phyloP scores from a whole-genome alignment of 2,888 invertebrate genomes.

The Spisula subtruncata region DNA sequence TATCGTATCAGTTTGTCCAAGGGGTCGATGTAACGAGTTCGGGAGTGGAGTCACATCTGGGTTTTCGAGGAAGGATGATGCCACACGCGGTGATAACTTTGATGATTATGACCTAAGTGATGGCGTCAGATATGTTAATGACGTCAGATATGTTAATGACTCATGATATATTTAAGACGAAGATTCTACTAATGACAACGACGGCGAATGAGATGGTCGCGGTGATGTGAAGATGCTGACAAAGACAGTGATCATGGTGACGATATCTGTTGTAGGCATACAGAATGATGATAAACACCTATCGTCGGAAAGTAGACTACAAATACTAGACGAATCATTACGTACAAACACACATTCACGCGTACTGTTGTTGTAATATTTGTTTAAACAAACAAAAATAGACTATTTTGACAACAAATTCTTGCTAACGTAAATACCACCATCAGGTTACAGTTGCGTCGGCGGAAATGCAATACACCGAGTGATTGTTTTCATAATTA shows the following conservation, averaged over 20 bases:
- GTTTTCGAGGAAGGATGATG: too few relatives aligned
- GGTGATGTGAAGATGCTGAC: neutral
- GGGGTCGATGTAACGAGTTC: too few relatives aligned
- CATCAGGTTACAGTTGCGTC: neutral
- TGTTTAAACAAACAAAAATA: constrained; percentile 25
- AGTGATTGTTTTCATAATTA: neutral
- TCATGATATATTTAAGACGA: neutral
- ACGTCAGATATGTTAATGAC: too few relatives aligned
- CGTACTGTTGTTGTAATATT: neutral
- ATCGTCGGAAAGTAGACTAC: neutral
- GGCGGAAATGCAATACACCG: neutral
- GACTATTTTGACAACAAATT: constrained; percentile 13
- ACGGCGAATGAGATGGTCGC: neutral
- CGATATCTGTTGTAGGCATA: neutral
- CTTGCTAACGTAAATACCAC: neutral
- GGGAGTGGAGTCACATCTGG: too few relatives aligned
- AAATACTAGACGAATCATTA: neutral
- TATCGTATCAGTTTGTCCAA: too few relatives aligned
- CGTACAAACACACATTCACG: neutral
- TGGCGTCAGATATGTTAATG: too few relatives aligned
- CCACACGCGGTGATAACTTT: too few relatives aligned
- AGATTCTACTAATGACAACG: neutral
- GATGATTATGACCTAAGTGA: too few relatives aligned
- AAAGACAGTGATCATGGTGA: neutral
- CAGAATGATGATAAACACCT: neutral